Conservation (phyloP, 2,797 vertebrate species). For the Molossus molossus region DNA sequence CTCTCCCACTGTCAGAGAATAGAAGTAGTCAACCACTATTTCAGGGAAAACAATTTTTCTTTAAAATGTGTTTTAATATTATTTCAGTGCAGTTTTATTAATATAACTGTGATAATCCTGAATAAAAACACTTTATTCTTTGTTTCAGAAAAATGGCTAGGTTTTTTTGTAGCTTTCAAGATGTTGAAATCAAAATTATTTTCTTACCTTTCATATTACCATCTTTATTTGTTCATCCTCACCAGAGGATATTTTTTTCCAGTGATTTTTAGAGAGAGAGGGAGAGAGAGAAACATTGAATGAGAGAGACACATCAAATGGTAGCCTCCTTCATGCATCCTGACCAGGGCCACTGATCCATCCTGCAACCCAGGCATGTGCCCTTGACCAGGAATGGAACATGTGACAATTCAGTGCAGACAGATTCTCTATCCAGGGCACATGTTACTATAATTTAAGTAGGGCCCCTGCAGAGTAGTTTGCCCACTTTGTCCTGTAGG, state of each 20-base stretch:
- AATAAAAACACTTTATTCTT: conserved; percentile 17
- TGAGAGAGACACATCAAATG: too few relatives aligned
- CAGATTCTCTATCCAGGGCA: too few relatives aligned
- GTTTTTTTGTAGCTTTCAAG: background rate
- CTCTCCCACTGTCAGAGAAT: conserved; percentile 32
- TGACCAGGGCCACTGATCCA: too few relatives aligned
- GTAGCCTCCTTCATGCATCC: too few relatives aligned
- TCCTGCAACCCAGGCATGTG: too few relatives aligned
- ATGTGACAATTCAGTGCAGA: too few relatives aligned
- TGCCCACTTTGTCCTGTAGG: rapidly evolving
- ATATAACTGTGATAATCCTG: background rate
- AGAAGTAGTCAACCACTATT: conserved; percentile 31
- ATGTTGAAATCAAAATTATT: conserved; percentile 23
- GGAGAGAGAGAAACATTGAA: too few relatives aligned
- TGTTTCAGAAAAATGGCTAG: conserved; percentile 3
- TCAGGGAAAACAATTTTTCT: background rate
- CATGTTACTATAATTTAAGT: background rate
- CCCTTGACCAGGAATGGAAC: too few relatives aligned
- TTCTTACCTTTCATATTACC: background rate
- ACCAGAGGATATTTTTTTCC: too few relatives aligned
- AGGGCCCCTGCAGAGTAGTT: background rate
- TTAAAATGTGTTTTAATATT: conserved; percentile 34
- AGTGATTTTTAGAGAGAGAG: too few relatives aligned
- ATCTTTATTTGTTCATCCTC: background rate
- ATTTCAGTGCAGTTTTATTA: conserved; percentile 39